Evolutionary conservation across 2,888 invertebrate species (phyloP).

Genomic region (Cataglyphis cursor): DNA sequence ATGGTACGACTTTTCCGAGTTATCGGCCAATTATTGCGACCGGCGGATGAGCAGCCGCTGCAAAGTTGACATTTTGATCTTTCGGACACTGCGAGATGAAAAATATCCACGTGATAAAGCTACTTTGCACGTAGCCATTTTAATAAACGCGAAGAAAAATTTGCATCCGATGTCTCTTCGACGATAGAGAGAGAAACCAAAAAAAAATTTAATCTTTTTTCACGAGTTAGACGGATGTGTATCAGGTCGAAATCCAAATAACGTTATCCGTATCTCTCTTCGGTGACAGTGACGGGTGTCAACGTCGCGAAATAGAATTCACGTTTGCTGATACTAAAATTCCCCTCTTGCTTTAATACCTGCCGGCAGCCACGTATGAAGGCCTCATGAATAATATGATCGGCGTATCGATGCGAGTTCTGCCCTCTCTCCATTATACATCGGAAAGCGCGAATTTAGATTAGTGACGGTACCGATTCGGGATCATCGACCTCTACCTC

Average conservation of each 20-base stretch:
- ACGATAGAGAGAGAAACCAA: background rate
- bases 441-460: constrained; percentile 6
- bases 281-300: constrained; percentile 54
- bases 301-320: constrained; percentile 61
- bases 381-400: constrained; percentile 64
- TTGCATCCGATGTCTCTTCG: background rate
- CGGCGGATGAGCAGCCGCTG: constrained; percentile 9
- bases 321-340: constrained; percentile 31
- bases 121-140: background rate
- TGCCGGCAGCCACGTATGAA: constrained; percentile 49
- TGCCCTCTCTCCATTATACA: background rate
- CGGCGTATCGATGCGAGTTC: constrained; percentile 30
- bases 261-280: background rate
- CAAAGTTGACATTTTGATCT: constrained; percentile 21
- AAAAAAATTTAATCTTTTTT: background rate
- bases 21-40: constrained; percentile 41
- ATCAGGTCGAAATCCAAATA: background rate
- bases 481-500: background rate
- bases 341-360: constrained; percentile 48
- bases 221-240: background rate
- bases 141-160: background rate
- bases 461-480: background rate
- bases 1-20: constrained; percentile 57
- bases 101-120: background rate
- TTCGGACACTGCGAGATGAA: constrained; percentile 25